Evolutionary conservation across 2,888 invertebrate genomes (phyloP).

Genomic region (Cordylochernes scorpioides): DNA sequence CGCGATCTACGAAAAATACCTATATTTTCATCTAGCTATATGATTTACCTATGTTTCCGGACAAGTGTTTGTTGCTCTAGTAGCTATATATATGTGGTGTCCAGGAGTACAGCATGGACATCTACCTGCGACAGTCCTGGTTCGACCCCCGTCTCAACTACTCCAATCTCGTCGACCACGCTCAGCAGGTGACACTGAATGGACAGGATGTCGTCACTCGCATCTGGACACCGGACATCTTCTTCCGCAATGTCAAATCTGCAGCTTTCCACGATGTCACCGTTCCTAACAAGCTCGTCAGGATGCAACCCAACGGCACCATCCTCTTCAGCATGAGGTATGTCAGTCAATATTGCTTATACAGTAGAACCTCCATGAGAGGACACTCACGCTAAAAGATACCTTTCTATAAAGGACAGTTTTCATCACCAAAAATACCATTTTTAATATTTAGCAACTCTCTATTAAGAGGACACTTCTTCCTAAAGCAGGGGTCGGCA

Average conservation of each 20-base stretch:
- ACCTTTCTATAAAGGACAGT: no score
- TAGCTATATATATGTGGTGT: no score
- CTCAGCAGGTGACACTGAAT: conserved; percentile 13
- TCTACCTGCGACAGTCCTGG: conserved; percentile 21
- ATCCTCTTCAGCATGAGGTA: conserved; percentile 16
- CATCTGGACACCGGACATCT: conserved; percentile 14
- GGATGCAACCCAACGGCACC: conserved; percentile 12
- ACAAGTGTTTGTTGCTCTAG: no score
- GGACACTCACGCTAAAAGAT: no score
- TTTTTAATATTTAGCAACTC: no score
- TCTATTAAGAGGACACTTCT: no score
- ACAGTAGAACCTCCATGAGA: no score
- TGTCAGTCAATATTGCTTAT: background rate
- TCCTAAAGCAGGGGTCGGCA: no score
- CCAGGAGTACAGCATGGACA: conserved; percentile 15
- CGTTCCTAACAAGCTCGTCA: conserved; percentile 16
- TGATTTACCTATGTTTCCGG: no score
- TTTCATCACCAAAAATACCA: no score
- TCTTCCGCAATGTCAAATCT: conserved; percentile 13
- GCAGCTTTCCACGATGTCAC: conserved; percentile 15
- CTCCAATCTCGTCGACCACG: conserved; percentile 18
- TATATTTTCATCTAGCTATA: no score
- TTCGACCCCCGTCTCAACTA: conserved; percentile 19
- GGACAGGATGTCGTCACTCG: conserved; percentile 11
- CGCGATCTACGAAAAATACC: no score